Percentiles rank a stretch among this genome's conserved stretches.
Conservation (phyloP, 1,140 invertebrate genomes). For the Holcopasites calliopsidis region DNA sequence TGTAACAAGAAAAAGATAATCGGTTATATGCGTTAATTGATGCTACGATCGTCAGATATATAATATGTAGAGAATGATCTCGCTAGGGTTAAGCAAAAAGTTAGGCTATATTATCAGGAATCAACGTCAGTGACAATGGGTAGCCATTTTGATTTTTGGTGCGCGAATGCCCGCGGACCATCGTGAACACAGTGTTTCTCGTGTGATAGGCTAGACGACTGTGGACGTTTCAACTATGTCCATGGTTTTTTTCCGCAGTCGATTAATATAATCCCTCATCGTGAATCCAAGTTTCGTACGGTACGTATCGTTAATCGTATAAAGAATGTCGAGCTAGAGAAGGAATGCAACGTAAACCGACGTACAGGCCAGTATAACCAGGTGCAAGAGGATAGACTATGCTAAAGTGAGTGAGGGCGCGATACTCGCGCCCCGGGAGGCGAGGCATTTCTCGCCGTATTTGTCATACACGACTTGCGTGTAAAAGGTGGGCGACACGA, state of each 20-base stretch:
- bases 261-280: constrained; percentile 29
- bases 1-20: no score
- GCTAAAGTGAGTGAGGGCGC: constrained; percentile 54
- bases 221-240: constrained; percentile 42
- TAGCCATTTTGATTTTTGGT: constrained; percentile 42
- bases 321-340: neutral
- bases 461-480: constrained; percentile 57
- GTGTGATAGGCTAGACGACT: constrained; percentile 20
- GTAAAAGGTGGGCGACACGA: constrained; percentile 60
- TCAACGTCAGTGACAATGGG: constrained; percentile 36
- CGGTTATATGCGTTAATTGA: neutral
- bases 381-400: constrained; percentile 37
- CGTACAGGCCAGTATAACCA: constrained; percentile 33
- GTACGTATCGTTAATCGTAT: constrained; percentile 16
- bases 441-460: constrained; percentile 63
- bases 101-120: constrained; percentile 7
- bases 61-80: neutral
- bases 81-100: neutral
- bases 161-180: constrained; percentile 23
- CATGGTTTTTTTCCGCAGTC: constrained; percentile 20
- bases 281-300: constrained; percentile 24
- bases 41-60: neutral
- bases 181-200: constrained; percentile 24
- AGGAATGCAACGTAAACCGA: constrained; percentile 22
- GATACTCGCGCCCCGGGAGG: constrained; percentile 53